Base-by-base conservation (phyloP, 2,797 vertebrate genomes). In the Mus spretus region DNA sequence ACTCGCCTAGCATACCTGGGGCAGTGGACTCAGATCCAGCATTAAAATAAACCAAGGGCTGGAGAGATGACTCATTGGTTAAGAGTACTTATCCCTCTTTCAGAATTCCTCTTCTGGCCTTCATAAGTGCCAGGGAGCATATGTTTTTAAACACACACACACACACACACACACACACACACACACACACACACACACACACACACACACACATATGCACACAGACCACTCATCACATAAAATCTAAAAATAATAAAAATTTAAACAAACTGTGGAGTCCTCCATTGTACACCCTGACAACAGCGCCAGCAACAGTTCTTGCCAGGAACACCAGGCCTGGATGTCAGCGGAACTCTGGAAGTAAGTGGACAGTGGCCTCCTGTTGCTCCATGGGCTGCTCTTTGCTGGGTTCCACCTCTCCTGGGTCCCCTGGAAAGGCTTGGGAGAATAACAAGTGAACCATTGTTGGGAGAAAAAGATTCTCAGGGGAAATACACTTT, bases 401-500 rank as follows among this genome's bases (percentile, higher is more conserved):
- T 28, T 37, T 19, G 44, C 37, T 57, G 37, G 55, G 2, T 24
- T 86, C 40, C 5, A 10, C 55, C 61, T 67, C 24, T 92, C 22
- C 77, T 90, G 81, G 34, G 34, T 47, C 84, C 61, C 79, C 79
- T 37, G 26, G 79, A 81, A 92, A 93, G 0, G 3, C 93, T 75
- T 84, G 34, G 89, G 79, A 79, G 89, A 92, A n/a, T 57, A 80
- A 50, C 55, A 87, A 14, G 85, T 77, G 44, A 92, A 84, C 6
- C 7, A 31, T 59, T 10, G 3, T 75, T 26, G 17, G 57, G 53
- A 26, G 22, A 50, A 50, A 26, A 40, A 28, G 31, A 75, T 81
- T 91, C 8, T 57, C 72, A 72, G 34, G 72, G 22, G 37, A 96
- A 95, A 80, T 70, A 75, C 6, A 63, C 86, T 88, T 88, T 72